Evolutionary conservation across 2,113 vertebrate species (phyloP).

Genomic region (Aramus guarauna): DNA sequence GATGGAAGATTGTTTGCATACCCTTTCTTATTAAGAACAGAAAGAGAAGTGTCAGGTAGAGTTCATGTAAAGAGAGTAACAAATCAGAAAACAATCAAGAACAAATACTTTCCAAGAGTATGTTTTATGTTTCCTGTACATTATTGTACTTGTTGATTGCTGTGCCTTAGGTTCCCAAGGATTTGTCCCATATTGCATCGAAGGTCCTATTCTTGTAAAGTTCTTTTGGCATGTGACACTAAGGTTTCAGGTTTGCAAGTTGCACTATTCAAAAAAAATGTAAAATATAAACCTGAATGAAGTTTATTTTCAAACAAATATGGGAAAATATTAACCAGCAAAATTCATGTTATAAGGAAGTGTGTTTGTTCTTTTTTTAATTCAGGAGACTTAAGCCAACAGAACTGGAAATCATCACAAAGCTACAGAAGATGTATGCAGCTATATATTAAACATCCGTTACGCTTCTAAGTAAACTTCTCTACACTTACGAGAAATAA

Average conservation of each 20-base stretch:
- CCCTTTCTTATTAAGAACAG: not conserved
- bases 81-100: not conserved
- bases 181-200: not conserved
- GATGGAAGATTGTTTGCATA: not conserved
- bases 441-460: not conserved
- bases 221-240: not conserved
- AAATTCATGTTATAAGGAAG: not conserved
- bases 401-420: not conserved
- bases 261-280: not conserved
- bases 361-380: conserved; percentile 11
- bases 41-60: not conserved
- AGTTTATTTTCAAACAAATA: not conserved
- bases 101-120: not conserved
- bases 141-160: not conserved
- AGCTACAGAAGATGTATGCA: not conserved
- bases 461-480: not conserved
- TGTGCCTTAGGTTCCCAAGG: not conserved
- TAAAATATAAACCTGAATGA: not conserved
- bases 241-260: not conserved
- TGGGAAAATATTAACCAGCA: not conserved
- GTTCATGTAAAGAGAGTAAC: not conserved
- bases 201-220: not conserved
- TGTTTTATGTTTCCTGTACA: not conserved
- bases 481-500: not conserved
- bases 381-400: conserved; percentile 17